Base-by-base conservation (phyloP, 2,797 vertebrate species). In the Mallotus villosus region DNA sequence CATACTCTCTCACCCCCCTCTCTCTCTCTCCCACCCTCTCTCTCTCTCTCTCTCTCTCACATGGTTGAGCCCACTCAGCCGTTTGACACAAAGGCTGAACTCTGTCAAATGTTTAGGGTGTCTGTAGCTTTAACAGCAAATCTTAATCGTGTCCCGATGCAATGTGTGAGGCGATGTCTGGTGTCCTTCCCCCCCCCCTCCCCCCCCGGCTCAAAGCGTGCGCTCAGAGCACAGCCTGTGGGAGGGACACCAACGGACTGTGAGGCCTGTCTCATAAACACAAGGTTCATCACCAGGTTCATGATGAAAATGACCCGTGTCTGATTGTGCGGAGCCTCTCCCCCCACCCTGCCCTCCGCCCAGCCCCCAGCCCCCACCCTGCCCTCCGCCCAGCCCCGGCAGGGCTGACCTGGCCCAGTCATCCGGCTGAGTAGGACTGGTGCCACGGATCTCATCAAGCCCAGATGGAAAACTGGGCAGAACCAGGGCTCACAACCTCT, bases 31-130 rank as follows among this genome's bases (percentile, higher is more conserved):
- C 29, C 60, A 16, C 22, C 12, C 60, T 29, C 25, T 62, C 16
- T 62, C 22, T 62, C 60, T 27, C 4, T 62, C 60, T 62, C 60
- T 62, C 60, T 62, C 60, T 62, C 7, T 62, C 24, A 29, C 61
- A 19, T n/a, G 16, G 16, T 51, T 24, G 32, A 74, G 51, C 69
- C 46, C 46, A 49, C 74, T 37, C 53, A 57, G 67, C 73, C 49
- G 64, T 70, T n/a, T 70, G 49, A 81, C 71, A 71, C 63, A 60
- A 1, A 29, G 29, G 24, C 27, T n/a, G 17, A 67, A 51, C 14
- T 51, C 25, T 25, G 46, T 66, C 22, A 46, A 49, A 9, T 16
- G 8, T 49, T 7, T 49, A 0, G 3, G 41, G 27, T 29, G 27
- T 29, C 27, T 29, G 27, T 29, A 29, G 27, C 27, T 29, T 29